Evolutionary conservation across 2,797 vertebrate species (phyloP), one percentile per base, ranked within the genome.

Genomic region (Allobates femoralis): DNA sequence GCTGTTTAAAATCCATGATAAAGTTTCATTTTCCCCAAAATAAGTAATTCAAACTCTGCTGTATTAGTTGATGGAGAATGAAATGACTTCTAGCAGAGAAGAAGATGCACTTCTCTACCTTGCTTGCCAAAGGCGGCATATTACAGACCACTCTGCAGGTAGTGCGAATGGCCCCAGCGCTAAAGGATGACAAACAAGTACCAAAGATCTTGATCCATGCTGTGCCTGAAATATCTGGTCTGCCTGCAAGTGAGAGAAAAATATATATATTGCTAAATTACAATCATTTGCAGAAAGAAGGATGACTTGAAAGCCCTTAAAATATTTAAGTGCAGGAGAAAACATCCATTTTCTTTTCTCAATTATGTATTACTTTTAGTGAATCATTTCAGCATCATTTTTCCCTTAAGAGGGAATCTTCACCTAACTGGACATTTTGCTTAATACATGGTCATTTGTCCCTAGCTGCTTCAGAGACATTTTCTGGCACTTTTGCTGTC

Each of bases 291-390:
- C 81, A 69, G 26, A 62, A 83, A 87, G 81, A 87, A 58, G 69
- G 51, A 79, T 87, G 80, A 71, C 86, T 78, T 83, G 73, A 78
- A 79, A 86, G 74, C 81, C 62, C 62, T 83, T 83, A 87, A 73
- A 87, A 87, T 83, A 83, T 83, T 78, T 83, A 87, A 87, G 60
- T 78, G 46, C 62, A 86, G 74, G 67, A 62, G 51, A 87, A 87
- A 87, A 83, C 66, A 87, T 80, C 76, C 64, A 87, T 87, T 84
- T 84, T 75, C 86, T 66, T 79, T 41, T 41, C 81, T 87, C 81
- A 87, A 80, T 87, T 87, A 87, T 87, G 77, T 84, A 84, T 87
- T 84, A 66, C 67, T 87, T 84, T 84, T 74, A 87, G 86, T 84
- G 81, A 84, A 84, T 80, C 55, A 74, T 87, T 84, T 84, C 30